These are phyloP conservation scores for Muscicapa striata DNA, from an alignment of 2,797 vertebrate genomes.

Conservation along the genomic window DNA sequence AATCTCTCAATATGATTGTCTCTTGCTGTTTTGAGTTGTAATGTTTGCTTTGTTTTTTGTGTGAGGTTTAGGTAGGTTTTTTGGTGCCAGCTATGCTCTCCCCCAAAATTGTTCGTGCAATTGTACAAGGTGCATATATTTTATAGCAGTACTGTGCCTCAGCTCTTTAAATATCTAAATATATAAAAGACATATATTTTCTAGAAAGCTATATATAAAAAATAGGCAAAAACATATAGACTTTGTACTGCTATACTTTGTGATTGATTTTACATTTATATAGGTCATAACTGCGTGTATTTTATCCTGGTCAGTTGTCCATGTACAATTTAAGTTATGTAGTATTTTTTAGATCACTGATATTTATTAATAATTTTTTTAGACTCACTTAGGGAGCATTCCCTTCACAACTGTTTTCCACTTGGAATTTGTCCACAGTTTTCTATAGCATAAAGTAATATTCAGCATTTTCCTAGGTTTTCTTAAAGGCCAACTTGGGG, in stretches of 20 bases:
- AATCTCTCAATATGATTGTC: not conserved
- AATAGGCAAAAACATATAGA: not conserved
- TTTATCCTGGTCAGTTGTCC: not conserved
- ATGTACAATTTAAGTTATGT: not conserved
- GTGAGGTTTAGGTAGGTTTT: not conserved
- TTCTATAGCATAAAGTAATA: not conserved
- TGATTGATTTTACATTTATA: not conserved
- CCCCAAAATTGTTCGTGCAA: not conserved
- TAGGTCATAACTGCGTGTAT: not conserved
- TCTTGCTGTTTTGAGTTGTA: not conserved
- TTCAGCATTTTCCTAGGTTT: not conserved
- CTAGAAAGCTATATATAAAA: not conserved
- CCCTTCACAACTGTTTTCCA: not conserved
- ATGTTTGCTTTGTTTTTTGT: not conserved
- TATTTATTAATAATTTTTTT: not conserved
- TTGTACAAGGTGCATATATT: not conserved
- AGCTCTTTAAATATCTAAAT: not conserved
- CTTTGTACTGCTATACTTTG: not conserved
- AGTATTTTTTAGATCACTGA: not conserved
- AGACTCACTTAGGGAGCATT: not conserved
- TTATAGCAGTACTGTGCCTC: not conserved
- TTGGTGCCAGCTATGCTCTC: not conserved
- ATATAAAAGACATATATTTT: not conserved
- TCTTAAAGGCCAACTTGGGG: not conserved
- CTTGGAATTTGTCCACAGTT: not conserved